Evolutionary conservation across 1,140 invertebrate genomes (phyloP), one percentile per base, ranked within the genome.

Genomic region (Frieseomelitta varia): DNA sequence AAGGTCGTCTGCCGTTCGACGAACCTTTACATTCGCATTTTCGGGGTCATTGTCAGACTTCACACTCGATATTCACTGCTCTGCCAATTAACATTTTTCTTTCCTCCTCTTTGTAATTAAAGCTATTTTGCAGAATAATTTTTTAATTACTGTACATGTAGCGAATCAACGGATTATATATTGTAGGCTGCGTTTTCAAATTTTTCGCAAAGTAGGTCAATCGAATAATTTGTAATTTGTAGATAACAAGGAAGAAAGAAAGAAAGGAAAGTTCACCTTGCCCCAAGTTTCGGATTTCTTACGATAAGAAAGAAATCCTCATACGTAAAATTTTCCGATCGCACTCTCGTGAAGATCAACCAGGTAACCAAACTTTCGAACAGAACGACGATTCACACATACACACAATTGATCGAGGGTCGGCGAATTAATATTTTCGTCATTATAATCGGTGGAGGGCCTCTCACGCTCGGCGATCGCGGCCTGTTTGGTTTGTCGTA

Each of bases 401-500:
- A 71, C 55, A 24, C 55, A 19, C 39, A 30, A 4, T n/a, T 10
- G 19, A 12, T 51, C 65, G 21, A 53, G 39, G 63, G 39, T 51
- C 14, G 6, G 34, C n/a, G 27, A 84, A 71, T 56, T 21, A 79
- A 84, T 58, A 79, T 79, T 55, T 69, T 58, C 55, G 53, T 4
- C 14, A 78, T 71, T 71, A 79, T 53, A 58, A 39, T 21, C 34
- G 17, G 47, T 24, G 67, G 47, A 84, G 67, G 12, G 56, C 47
- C 56, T 51, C 56, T 71, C n/a, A 14, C 51, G 10, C 27, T 39
- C 24, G 24, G 27, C 19, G 47, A 75, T 74, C 53, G 61, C 56
- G 74, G 47, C 55, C 55, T 61, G 87, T 80, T 81, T 53, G 56
- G 76, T 81, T 63, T 61, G 21, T 75, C 81, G 77, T 56, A 84